Evolutionary conservation across 2,888 invertebrate genomes (phyloP).

Genomic region (Acronicta leporina): DNA sequence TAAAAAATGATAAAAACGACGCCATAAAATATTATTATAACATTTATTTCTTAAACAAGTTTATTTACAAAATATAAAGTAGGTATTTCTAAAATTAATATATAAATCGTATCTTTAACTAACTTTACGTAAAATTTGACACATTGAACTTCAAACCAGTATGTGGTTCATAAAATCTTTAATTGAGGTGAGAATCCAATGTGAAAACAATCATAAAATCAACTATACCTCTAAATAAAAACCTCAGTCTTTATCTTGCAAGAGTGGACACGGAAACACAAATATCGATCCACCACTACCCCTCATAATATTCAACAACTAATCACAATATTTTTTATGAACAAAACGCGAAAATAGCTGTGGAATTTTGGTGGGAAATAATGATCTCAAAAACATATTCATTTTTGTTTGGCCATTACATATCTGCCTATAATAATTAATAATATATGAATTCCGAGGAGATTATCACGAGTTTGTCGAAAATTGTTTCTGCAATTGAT

Average conservation of each 20-base stretch:
- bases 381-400: slow-evolving; percentile 12
- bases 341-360: slow-evolving; percentile 14
- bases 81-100: slow-evolving; percentile 54
- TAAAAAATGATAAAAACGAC: slow-evolving; percentile 38
- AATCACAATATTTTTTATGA: slow-evolving; percentile 6
- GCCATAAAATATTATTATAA: slow-evolving; percentile 59
- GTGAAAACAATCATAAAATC: slow-evolving; percentile 39
- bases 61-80: slow-evolving; percentile 71
- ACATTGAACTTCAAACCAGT: slow-evolving; percentile 47
- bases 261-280: slow-evolving; percentile 37
- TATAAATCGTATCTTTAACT: slow-evolving; percentile 48
- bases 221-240: slow-evolving; percentile 59
- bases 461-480: slow-evolving; percentile 30
- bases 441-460: slow-evolving; percentile 39
- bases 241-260: slow-evolving; percentile 71
- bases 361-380: slow-evolving; percentile 48
- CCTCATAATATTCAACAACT: slow-evolving; percentile 37
- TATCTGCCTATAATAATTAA: slow-evolving; percentile 42
- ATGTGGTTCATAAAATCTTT: slow-evolving; percentile 7
- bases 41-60: slow-evolving; percentile 68
- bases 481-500: slow-evolving; percentile 36
- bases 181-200: slow-evolving; percentile 41
- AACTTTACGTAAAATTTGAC: slow-evolving; percentile 64
- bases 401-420: slow-evolving; percentile 25
- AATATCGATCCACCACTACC: slow-evolving; percentile 38